Evolutionary conservation across 2,888 invertebrate species (phyloP), one percentile per base, ranked within the genome.

Genomic region (Diploptera punctata): DNA sequence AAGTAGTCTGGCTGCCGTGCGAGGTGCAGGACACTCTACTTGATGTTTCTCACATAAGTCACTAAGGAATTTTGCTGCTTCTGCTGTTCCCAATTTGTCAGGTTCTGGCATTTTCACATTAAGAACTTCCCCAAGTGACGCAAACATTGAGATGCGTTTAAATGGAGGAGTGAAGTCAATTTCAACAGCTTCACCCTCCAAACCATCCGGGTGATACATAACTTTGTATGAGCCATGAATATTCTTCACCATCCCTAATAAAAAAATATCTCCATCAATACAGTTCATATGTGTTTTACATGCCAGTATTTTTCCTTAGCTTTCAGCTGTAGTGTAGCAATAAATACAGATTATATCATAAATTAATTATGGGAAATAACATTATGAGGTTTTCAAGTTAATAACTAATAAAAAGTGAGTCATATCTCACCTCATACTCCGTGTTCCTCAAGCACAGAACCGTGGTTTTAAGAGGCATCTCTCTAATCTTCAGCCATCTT

Each of bases 81-180:
- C 92, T 62, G 87, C 84, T 0, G 90, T 88, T 68, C 87, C 86
- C 29, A 95, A 83, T 76, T 91, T 84, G 38, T 90, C 88, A 1
- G 93, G 86, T 31, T 89, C 81, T 0, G 95, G 94, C 76, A 95
- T 86, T 83, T 93, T 91, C 0, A 90, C 89, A 77, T 89, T 88
- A 10, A 98, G 85, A 67, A 87, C 86, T 79, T 93, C 91, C 82
- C 98, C 99, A 70, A 99, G 86, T 1, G 94, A 93, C 33, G 93
- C 89, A 76, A 98, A 91, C 97, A 99, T 98, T 21, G 92, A 89
- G 3, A 99, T 87, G 76, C 95, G 87, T 77, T 90, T 94, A 85
- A 99, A 99, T 1, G 99, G 99, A 31, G 99, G 99, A 3, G 97
- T 97, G 80, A 99, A 99, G 83, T 99, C 99, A 72, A 99, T 91